Evolutionary conservation across 2,113 vertebrate genomes (phyloP), one percentile per base, ranked within the genome.

Genomic region (Gnathonemus echidnorhynchus): DNA sequence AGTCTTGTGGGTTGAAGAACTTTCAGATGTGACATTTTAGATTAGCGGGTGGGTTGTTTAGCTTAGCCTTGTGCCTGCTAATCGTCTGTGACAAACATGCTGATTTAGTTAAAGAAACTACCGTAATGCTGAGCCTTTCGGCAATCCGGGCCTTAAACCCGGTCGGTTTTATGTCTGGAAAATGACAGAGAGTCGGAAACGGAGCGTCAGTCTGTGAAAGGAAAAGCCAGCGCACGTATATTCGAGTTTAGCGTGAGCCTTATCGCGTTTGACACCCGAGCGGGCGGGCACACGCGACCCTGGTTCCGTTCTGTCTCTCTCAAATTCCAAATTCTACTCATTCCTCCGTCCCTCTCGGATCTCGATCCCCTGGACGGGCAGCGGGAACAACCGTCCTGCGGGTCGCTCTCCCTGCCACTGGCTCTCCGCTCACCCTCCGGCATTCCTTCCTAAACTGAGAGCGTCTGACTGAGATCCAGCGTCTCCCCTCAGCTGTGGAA

Each of bases 61-160:
- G n/a, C 31, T 87, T 87, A 87, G 86, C 50, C 86, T 5, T 87
- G 15, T 39, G 31, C 86, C 48, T 87, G 86, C 86, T 52, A 53
- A 52, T 86, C 49, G 35, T 56, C 48, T 56, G 86, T 56, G 50
- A 53, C 49, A 87, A 85, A 87, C 86, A 53, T 87, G 50, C 50
- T 53, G 86, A 53, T 56, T 27, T 86, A 86, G 45, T 86, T 86
- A 86, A 86, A 86, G 84, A 86, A 50, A 48, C 45, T 86, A 27
- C 45, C 45, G 84, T 49, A 86, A 48, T 86, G 24, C 84, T 35
- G 31, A 42, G 84, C 45, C 84, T 48, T 49, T n/a, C 24, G 0
- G 48, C 19, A 3, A 48, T 86, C 11, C 7, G 24, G n/a, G 48
- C 74, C 84, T 49, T 21, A 86, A 15, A 31, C 46, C 48, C n/a